Evolutionary conservation across 2,888 invertebrate genomes (phyloP).

Genomic region (Hydriomena furcata): DNA sequence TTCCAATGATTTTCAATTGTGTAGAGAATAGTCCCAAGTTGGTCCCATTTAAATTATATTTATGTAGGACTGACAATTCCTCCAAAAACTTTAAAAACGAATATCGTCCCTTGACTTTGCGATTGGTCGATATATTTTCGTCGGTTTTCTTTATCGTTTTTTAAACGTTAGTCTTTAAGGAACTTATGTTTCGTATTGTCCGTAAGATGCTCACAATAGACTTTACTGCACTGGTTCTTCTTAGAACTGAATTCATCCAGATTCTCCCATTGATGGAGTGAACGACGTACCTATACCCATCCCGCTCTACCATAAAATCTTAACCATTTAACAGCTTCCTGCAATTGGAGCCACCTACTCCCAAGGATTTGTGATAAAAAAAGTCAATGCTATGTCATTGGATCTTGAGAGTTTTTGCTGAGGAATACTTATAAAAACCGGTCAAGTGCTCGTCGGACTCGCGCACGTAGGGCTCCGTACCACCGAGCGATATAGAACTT

Average conservation of each 20-base stretch:
- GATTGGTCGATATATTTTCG: too few species aligned
- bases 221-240: constrained; percentile 2
- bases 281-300: constrained; percentile 16
- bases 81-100: too few species aligned
- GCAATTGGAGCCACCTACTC: constrained; percentile 30
- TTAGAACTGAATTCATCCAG: constrained; percentile 21
- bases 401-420: constrained; percentile 15
- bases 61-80: too few species aligned
- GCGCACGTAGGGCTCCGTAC: too few species aligned
- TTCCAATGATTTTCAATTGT: too few species aligned
- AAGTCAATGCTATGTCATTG: constrained; percentile 15
- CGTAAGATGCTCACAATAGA: background rate
- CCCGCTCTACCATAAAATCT: constrained; percentile 30
- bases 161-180: too few species aligned
- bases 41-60: too few species aligned
- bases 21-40: too few species aligned
- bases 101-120: too few species aligned
- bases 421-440: constrained; percentile 8
- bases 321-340: constrained; percentile 34
- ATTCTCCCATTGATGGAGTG: constrained; percentile 16
- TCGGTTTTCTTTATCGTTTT: too few species aligned
- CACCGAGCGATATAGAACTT: too few species aligned
- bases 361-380: constrained; percentile 26
- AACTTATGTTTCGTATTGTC: background rate
- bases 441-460: too few species aligned